These are phyloP conservation scores for Scaptomyza parva DNA, from an alignment of 2,888 invertebrate genomes.

Conservation along the genomic window DNA sequence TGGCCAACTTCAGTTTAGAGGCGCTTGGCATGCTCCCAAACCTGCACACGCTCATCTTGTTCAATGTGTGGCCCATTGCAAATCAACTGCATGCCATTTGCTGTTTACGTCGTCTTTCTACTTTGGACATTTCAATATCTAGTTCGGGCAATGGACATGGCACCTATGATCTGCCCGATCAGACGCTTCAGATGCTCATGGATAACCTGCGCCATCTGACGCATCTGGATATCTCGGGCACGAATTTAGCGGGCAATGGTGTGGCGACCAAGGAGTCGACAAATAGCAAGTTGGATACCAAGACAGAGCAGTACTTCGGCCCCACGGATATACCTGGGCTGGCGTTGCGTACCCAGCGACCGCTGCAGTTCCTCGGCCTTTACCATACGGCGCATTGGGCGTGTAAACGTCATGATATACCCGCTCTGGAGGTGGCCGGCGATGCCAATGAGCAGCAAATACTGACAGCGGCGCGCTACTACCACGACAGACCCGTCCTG, in stretches of 20 bases:
- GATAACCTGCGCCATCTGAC: conserved; percentile 90
- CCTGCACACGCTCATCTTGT: conserved; percentile 91
- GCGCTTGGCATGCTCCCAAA: conserved; percentile 87
- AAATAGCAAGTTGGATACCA: conserved; percentile 60
- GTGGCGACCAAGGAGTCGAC: conserved; percentile 87
- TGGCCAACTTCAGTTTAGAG: conserved; percentile 84
- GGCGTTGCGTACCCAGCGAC: conserved; percentile 89
- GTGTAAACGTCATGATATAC: conserved; percentile 95
- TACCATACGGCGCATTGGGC: conserved; percentile 96
- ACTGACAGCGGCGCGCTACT: conserved; percentile 92
- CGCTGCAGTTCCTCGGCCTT: conserved; percentile 95
- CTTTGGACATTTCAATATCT: conserved; percentile 94
- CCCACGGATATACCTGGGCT: conserved; percentile 94
- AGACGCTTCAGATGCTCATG: conserved; percentile 89
- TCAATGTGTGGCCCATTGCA: conserved; percentile 89
- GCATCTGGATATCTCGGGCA: conserved; percentile 97
- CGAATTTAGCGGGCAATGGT: conserved; percentile 96
- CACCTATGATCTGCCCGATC: conserved; percentile 90
- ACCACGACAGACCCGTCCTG: conserved; percentile 93
- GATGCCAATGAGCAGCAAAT: conserved; percentile 96
- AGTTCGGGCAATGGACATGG: conserved; percentile 88
- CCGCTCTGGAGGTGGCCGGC: conserved; percentile 95
- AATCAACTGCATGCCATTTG: conserved; percentile 87
- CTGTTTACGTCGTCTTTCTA: conserved; percentile 87
- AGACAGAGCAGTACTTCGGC: conserved; percentile 64